Evolutionary conservation across 1,140 invertebrate species (phyloP), one percentile per base, ranked within the genome.

Genomic region (Episyrphus balteatus): DNA sequence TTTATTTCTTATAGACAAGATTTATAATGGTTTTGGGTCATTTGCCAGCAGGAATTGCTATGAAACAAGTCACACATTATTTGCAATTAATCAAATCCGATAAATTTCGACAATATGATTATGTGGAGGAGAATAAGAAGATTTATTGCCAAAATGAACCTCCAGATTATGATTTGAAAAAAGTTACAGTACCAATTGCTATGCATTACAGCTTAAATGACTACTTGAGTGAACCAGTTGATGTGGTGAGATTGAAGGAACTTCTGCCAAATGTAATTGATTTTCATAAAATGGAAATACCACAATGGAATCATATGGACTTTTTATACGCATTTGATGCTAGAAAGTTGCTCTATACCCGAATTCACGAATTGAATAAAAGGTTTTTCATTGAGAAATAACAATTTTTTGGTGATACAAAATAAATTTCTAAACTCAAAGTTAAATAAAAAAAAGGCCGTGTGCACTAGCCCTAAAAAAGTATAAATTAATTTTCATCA

Each of bases 151-250:
- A 56, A 26, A 5, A 51, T 0, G 60, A 44, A 13, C 75, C 79
- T 12, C 77, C 76, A 1, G 52, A 62, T 0, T 86, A 85, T 56
- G 55, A 75, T 44, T 49, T 83, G 1, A 57, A 60, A 1, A 75
- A 71, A 19, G 66, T 86, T 2, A 75, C 66, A 0, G 68, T 75
- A 0, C 81, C 82, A 0, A 72, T 86, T 2, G 79, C 75, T 19
- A 55, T 90, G 5, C 82, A 83, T 59, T 86, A 81, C 53, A 77
- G 78, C 12, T 73, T 76, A 26, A 82, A 82, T 51, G 88, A 92
- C 58, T 80, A 75, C 51, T 59, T 90, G 0, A 74, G 73, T 3
- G 69, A 75, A 42, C 66, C 74, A 2, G 53, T 56, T 17, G 80
- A 83, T 60, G 72, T 82, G 1, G 67, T 72, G 46, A 70, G 69